Base-by-base conservation (phyloP, 2,888 invertebrate genomes). In the Microplitis manilae region DNA sequence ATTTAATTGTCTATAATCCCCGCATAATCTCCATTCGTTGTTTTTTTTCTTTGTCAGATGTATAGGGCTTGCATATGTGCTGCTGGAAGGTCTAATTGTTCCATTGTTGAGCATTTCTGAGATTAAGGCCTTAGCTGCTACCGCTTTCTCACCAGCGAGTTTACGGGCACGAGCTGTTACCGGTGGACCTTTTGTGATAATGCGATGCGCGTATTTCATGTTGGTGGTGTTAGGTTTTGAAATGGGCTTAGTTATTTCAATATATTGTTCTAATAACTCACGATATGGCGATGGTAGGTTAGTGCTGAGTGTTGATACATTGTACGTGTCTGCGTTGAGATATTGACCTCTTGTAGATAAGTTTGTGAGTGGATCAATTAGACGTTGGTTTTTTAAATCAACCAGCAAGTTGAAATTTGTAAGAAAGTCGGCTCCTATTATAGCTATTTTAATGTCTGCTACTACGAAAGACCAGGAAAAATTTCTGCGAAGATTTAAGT, bases 41-140 rank as follows among this genome's bases (percentile, higher is more conserved):
- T 77, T 65, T 39, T 80, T 79, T 71, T 86, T 88, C 38, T 75
- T 75, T 2, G 82, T 84, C 67, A 86, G 69, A 74, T 86, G 87
- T 0, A 90, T 79, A 2, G 88, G 90, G 64, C 85, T 88, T 0
- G 90, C 84, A 89, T 89, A 90, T 1, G 83, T 78, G 30, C 30
- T 30, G 30, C 30, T 30, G 30, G 30, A 30, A 0, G 30, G 30
- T 30, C 30, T 30, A 2, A 59, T 59, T n/a, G n/a, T 59, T 4
- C 7, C 4, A 13, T 59, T 59, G 9, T 59, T 59, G 4, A 59
- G 59, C 59, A 59, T 59, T 9, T 13, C 9, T 5, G 4, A 9
- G 4, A 59, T 4, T 59, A 5, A 4, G n/a, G 4, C 6, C 7
- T 59, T 6, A 4, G 59, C 59, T 0, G 59, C 9, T n/a, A 59